Base-by-base conservation (phyloP, 2,113 vertebrate genomes). In the Stegastes partitus region DNA sequence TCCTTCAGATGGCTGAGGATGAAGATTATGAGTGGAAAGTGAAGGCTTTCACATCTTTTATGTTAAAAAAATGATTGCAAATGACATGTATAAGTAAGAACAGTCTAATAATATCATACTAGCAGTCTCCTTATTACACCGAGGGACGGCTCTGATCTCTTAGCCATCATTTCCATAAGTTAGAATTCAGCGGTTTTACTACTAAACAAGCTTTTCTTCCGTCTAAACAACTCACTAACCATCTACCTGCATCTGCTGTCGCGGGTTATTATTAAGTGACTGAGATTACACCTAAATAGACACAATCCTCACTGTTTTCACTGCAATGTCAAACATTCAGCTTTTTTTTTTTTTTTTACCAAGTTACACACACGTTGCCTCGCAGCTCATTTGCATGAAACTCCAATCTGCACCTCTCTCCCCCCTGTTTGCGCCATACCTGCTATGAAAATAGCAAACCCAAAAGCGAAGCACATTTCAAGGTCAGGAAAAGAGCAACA, bases 401-500 rank as follows among this genome's bases (percentile, higher is more conserved):
- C 18, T 37, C 50, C 45, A 34, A 42, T 72, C 45, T 49, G 81
- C 66, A 51, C 57, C 39, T 44, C 56, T 65, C 23, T 19, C n/a
- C 47, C 23, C 22, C 18, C 47, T 22, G 49, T 81, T 56, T 42
- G 50, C 8, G 2, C 21, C 47, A 23, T 47, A 74, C 49, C 47
- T 16, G n/a, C 56, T 56, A 53, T 54, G 53, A 74, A 74, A 88
- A 81, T 21, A 79, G 66, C 18, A 62, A 68, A 73, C 26, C 49
- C 0, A 69, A 49, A 82, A 64, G 65, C 8, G 61, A 74, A 53
- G 57, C 61, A 54, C 68, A 65, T 68, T 55, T 84, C 81, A 84
- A 84, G 83, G 85, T 87, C 70, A 77, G 65, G 51, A 69, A 77
- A 64, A 39, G 47, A 69, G 63, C 53, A 64, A 42, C 50, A 31